phyloP scores from a whole-genome alignment of 1,140 invertebrate genomes.

The Bombyx mandarina region DNA sequence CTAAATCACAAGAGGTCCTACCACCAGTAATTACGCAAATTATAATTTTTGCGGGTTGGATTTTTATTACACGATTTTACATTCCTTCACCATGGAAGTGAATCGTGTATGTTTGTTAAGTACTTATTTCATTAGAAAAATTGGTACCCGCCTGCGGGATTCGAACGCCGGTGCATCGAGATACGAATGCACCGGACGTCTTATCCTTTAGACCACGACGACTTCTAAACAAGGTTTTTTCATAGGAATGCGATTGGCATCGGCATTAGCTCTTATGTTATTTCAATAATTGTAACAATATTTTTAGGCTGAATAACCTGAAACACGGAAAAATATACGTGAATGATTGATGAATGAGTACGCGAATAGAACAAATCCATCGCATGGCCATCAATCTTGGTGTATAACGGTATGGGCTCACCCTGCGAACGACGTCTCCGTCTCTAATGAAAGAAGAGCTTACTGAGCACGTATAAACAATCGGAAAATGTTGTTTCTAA shows the following conservation, averaged over 20 bases:
- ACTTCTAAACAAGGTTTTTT: no score
- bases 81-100: no score
- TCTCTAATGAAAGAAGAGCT: slow-evolving; percentile 68
- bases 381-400: slow-evolving; percentile 62
- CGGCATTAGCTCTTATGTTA: slow-evolving; percentile 14
- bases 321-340: slow-evolving; percentile 69
- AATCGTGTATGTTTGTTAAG: no score
- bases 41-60: no score
- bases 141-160: no score
- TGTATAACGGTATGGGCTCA: slow-evolving; percentile 28
- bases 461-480: slow-evolving; percentile 63
- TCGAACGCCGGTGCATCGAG: no score
- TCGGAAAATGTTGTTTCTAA: slow-evolving; percentile 57
- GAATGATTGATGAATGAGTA: slow-evolving; percentile 65
- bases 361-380: slow-evolving; percentile 69
- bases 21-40: no score
- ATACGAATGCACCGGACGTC: no score
- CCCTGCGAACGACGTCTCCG: slow-evolving; percentile 50
- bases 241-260: slow-evolving; percentile 40
- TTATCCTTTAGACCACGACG: no score
- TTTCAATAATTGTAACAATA: slow-evolving; percentile 41
- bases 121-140: no score
- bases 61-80: no score
- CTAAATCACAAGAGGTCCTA: no score
- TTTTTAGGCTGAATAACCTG: slow-evolving; percentile 67